Conservation (phyloP, 2,113 vertebrate genomes). For the Numida meleagris region DNA sequence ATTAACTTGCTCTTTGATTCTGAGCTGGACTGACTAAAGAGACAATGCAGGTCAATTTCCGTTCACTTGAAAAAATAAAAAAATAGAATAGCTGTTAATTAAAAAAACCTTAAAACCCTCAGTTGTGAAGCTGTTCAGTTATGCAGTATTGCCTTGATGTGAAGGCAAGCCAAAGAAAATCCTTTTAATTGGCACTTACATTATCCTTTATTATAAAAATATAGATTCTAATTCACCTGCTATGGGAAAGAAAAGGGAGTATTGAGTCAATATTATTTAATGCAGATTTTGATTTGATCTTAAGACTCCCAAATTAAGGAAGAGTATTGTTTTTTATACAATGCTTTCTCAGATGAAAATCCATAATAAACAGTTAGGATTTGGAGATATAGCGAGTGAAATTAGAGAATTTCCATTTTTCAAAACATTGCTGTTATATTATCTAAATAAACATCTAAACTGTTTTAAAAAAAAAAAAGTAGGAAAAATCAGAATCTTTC, state of each 20-base stretch:
- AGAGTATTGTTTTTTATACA: not conserved
- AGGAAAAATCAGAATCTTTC: not conserved
- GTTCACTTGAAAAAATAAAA: slow-evolving; percentile 60
- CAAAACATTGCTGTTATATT: not conserved
- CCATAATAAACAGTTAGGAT: not conserved
- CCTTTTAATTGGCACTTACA: slow-evolving; percentile 42
- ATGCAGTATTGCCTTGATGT: slow-evolving; percentile 39
- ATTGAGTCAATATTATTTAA: not conserved
- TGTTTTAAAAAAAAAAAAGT: not conserved
- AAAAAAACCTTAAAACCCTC: not conserved
- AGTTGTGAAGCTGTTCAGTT: slow-evolving; percentile 25
- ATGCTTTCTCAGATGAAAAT: not conserved
- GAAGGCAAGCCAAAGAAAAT: slow-evolving; percentile 54
- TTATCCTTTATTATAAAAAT: slow-evolving; percentile 26
- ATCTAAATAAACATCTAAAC: not conserved
- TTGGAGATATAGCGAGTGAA: not conserved
- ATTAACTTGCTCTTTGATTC: slow-evolving; percentile 74
- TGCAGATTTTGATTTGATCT: not conserved
- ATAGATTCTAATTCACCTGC: not conserved
- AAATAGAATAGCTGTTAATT: slow-evolving; percentile 36
- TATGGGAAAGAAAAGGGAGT: not conserved
- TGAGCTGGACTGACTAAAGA: slow-evolving; percentile 64
- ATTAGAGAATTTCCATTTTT: not conserved
- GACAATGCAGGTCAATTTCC: slow-evolving; percentile 69
- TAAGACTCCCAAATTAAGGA: not conserved